A percentile compares a stretch with the other conserved stretches of the same genome.
phyloP scores from a whole-genome alignment of 2,797 vertebrate genomes.

The Agapornis canus region DNA sequence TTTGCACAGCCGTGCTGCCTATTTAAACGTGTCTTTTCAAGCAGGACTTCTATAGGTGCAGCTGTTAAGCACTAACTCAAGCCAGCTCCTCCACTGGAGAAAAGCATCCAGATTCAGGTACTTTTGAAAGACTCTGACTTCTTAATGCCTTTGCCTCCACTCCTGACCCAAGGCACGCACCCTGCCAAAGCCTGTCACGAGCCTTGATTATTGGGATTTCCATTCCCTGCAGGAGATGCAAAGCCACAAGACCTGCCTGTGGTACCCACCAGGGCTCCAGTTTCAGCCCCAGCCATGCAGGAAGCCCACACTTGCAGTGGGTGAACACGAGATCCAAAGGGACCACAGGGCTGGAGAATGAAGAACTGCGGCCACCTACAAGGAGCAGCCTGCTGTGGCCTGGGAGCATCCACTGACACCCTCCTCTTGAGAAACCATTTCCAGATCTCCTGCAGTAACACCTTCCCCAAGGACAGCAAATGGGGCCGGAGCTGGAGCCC shows the following conservation, averaged over 20 bases:
- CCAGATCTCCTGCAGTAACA: background rate
- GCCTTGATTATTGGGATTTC: background rate
- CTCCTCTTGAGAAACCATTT: background rate
- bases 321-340: background rate
- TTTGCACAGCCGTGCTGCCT: background rate
- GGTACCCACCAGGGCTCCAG: background rate
- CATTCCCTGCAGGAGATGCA: background rate
- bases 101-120: background rate
- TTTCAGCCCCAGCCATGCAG: background rate
- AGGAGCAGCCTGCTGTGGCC: rapidly evolving
- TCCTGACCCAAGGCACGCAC: rapidly evolving
- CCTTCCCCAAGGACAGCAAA: background rate
- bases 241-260: background rate
- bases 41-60: rapidly evolving
- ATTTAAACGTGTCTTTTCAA: rapidly evolving
- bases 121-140: background rate
- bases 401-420: background rate
- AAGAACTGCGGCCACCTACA: background rate
- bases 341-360: background rate
- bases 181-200: background rate
- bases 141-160: background rate
- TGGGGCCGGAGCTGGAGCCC: background rate
- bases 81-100: background rate
- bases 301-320: background rate
- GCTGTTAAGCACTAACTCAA: background rate